Base-by-base conservation (phyloP, 2,113 vertebrate species). In the Tachuris rubrigastra region DNA sequence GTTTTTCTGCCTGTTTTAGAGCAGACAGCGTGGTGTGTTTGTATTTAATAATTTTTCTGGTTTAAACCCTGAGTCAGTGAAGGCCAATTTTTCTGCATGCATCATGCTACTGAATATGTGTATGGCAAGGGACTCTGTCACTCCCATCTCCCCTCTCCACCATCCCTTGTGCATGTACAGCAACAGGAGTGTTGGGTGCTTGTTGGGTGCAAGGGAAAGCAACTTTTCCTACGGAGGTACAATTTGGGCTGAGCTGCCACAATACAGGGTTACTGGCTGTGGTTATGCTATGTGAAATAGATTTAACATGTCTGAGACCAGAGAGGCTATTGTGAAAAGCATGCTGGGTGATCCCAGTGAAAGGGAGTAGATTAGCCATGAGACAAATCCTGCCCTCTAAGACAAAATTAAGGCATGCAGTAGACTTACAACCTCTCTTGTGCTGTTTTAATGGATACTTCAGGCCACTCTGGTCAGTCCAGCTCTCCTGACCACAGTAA, bases 1-100 rank as follows among this genome's bases (percentile, higher is more conserved):
- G 73, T 6, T 92, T 89, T 92, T 77, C 73, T 89, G 90, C 86
- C 75, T 94, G 66, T 87, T 92, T 89, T 39, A 92, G 83, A 65
- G 88, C 74, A 96, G 80, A 66, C 52, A 41, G 72, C 0, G 23
- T 39, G 67, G 56, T 88, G 22, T 84, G 37, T 88, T 89, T 94
- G 75, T 90, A 23, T 96, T 90, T 78, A 90, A 50, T 82, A 47
- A 33, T 73, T 95, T 91, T 44, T 67, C 63, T 88, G 35, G 83
- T 72, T 93, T 87, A 75, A 93, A 87, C 73, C 79, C 41, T 50
- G 88, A 90, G 56, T 94, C 79, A 72, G 46, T 75, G 79, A 79
- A 81, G 69, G 60, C 85, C 73, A 65, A 20, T 15, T 86, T 90
- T 93, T 74, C n/a, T 89, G 73, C 53, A 6, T 62, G n/a, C 62